These are phyloP conservation scores for Cyclargus thomasi DNA, from an alignment of 1,140 invertebrate species.

Conservation along the genomic window DNA sequence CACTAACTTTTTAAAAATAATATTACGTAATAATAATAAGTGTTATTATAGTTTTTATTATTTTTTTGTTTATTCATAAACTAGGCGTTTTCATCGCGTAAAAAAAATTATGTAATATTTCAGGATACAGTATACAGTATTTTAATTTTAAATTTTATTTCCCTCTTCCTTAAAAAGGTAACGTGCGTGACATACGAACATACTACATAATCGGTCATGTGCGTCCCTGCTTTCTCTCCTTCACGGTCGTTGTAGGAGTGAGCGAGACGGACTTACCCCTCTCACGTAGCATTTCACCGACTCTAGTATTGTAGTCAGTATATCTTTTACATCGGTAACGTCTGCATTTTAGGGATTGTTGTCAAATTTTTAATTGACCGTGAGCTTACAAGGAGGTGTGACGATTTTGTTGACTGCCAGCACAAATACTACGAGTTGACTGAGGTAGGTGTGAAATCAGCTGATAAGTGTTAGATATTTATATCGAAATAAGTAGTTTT, in stretches of 20 bases:
- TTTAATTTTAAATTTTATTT: conserved; percentile 15
- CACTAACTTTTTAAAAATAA: too few relatives aligned
- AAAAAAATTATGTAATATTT: not conserved
- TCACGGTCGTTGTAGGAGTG: conserved; percentile 33
- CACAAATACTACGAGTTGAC: conserved; percentile 12
- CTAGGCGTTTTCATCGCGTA: not conserved
- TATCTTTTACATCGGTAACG: conserved; percentile 49
- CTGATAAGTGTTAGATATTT: not conserved
- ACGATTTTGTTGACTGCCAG: conserved; percentile 27
- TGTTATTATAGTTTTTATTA: too few relatives aligned
- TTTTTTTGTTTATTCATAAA: not conserved
- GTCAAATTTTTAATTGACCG: conserved; percentile 52
- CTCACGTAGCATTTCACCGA: conserved; percentile 64
- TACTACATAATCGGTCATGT: conserved; percentile 61
- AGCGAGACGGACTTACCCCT: conserved; percentile 61
- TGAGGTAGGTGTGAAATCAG: conserved; percentile 29
- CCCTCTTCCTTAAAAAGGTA: conserved; percentile 22
- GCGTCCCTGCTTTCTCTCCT: conserved; percentile 46
- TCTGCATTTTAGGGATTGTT: conserved; percentile 52
- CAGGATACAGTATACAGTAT: conserved; percentile 1
- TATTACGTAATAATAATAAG: too few relatives aligned
- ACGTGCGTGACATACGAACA: conserved; percentile 48
- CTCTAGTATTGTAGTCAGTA: conserved; percentile 51
- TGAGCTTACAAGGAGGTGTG: conserved; percentile 44
- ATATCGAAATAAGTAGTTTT: too few relatives aligned